These are phyloP conservation scores for Hippopotamyrus pictus DNA, from an alignment of 2,797 vertebrate species.

Conservation along the genomic window DNA sequence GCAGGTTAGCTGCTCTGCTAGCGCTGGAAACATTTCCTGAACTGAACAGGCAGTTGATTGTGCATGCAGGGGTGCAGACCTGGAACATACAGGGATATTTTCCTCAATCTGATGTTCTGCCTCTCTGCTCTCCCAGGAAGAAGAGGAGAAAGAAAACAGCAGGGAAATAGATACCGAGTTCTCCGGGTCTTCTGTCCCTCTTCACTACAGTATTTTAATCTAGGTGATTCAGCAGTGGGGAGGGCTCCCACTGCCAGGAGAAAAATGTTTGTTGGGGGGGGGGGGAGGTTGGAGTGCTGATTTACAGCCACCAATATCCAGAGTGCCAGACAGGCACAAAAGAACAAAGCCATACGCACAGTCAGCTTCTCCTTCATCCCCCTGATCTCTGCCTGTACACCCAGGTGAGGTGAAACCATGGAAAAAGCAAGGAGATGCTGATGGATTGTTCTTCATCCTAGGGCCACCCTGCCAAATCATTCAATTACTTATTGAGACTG, in stretches of 20 bases:
- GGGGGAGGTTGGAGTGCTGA: background rate
- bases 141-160: background rate
- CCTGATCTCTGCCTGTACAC: background rate
- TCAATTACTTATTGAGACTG: background rate
- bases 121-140: constrained; percentile 8
- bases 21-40: background rate
- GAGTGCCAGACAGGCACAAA: background rate
- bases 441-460: background rate
- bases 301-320: constrained; percentile 3
- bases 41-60: background rate
- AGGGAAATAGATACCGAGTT: constrained; percentile 33
- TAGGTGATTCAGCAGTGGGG: constrained; percentile 14
- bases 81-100: background rate
- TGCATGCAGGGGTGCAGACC: background rate
- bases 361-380: background rate
- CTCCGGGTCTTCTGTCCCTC: background rate
- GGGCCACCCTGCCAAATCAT: background rate
- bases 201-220: constrained; percentile 20
- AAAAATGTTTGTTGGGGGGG: background rate
- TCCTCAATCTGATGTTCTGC: background rate
- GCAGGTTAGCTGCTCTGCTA: background rate
- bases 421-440: background rate
- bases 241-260: constrained; percentile 7
- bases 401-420: background rate
- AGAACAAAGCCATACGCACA: background rate